Conservation (phyloP, 1,140 invertebrate species). For the Neodiprion lecontei region DNA sequence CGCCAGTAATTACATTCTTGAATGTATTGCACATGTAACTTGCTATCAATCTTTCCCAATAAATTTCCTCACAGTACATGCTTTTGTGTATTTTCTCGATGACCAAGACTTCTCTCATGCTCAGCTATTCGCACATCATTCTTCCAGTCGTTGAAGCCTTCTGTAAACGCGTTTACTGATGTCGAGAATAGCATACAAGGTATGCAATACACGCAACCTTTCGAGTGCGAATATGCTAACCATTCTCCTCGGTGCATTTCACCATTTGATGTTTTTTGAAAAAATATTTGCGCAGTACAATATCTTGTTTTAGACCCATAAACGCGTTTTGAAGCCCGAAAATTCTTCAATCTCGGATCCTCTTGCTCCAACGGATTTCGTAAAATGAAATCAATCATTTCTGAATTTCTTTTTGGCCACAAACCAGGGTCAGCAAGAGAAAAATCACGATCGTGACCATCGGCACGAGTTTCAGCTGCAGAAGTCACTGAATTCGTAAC, state of each 20-base stretch:
- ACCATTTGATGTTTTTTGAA: conserved; percentile 23
- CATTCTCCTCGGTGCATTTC: conserved; percentile 25
- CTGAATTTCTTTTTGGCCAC: too few species aligned
- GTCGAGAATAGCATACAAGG: too few species aligned
- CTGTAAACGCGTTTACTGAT: too few species aligned
- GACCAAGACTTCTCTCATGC: too few species aligned
- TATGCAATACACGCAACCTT: conserved; percentile 14
- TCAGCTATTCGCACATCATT: too few species aligned
- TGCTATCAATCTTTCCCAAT: conserved; percentile 24
- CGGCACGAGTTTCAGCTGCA: conserved; percentile 8
- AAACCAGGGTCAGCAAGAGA: background rate
- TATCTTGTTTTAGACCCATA: conserved; percentile 7
- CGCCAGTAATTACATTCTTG: too few species aligned
- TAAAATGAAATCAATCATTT: too few species aligned
- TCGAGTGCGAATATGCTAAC: conserved; percentile 25
- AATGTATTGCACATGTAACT: conserved; percentile 22
- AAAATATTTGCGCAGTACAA: conserved; percentile 21
- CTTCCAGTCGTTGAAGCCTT: too few species aligned
- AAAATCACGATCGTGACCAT: conserved; percentile 1
- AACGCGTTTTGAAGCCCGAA: conserved; percentile 4
- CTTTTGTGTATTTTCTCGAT: conserved; percentile 20
- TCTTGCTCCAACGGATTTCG: too few species aligned
- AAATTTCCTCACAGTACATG: conserved; percentile 22
- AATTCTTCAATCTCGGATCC: too few species aligned
- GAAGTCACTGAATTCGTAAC: conserved; percentile 3